phyloP scores from a whole-genome alignment of 2,797 vertebrate genomes.

The Poeciliopsis gracilis region DNA sequence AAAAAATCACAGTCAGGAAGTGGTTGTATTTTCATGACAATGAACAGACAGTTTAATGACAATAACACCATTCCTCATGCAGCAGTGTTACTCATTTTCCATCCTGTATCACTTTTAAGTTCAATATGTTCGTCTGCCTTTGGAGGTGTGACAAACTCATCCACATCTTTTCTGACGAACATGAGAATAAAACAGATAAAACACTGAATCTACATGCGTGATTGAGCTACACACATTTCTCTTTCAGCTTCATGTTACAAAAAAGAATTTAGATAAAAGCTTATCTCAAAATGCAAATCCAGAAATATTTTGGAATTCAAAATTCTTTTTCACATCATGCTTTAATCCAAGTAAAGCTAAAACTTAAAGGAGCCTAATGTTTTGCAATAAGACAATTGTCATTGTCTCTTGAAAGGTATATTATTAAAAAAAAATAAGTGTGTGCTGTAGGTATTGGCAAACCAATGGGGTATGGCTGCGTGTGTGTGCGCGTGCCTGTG shows the following conservation, averaged over 20 bases:
- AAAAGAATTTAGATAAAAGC: neutral
- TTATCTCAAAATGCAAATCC: neutral
- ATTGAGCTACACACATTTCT: neutral
- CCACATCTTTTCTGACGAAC: neutral
- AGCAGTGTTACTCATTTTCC: neutral
- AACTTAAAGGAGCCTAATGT: neutral
- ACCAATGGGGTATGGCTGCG: neutral
- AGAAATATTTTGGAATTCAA: neutral
- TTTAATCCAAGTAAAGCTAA: neutral
- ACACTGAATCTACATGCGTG: neutral
- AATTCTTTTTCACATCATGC: neutral
- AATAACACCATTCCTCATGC: neutral
- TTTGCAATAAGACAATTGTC: neutral
- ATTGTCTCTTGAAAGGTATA: neutral
- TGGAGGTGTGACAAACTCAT: neutral
- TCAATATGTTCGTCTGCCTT: neutral
- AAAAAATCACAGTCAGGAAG: neutral
- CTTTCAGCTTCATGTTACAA: neutral
- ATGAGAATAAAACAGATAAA: neutral
- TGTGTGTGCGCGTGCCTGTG: neutral
- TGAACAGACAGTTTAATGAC: neutral
- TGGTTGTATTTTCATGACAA: neutral
- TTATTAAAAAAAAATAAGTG: neutral
- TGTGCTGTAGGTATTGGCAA: neutral
- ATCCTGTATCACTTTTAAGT: neutral